A percentile compares a stretch with the other conserved stretches of the same genome.
Conservation (phyloP, 1,140 invertebrate species). For the Bilobella aurantiaca region DNA sequence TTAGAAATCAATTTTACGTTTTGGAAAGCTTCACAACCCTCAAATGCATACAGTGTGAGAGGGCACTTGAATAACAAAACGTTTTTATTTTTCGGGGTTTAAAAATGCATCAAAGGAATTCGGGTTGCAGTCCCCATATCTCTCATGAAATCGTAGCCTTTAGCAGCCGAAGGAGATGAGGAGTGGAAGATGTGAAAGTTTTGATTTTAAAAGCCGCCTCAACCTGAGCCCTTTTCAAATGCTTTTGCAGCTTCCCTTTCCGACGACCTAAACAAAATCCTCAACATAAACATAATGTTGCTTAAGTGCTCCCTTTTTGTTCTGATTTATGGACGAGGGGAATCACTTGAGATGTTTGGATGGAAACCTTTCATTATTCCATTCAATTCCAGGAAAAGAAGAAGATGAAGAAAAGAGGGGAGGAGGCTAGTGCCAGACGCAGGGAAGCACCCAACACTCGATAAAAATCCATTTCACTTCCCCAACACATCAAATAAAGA, state of each 20-base stretch:
- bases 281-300: slow-evolving; percentile 3
- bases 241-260: too few species aligned
- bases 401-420: not conserved
- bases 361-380: slow-evolving; percentile 9
- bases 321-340: slow-evolving; percentile 5
- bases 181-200: not conserved
- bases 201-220: not conserved
- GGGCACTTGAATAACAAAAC: too few species aligned
- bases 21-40: too few species aligned
- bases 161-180: too few species aligned
- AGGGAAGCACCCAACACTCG: not conserved
- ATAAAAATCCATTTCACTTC: not conserved
- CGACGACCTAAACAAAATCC: slow-evolving; percentile 1
- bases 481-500: not conserved
- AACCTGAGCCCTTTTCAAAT: not conserved
- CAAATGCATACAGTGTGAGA: too few species aligned
- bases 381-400: not conserved
- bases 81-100: not conserved
- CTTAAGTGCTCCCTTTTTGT: not conserved
- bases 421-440: not conserved
- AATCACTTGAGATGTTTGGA: not conserved
- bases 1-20: not conserved
- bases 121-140: not conserved
- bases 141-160: not conserved
- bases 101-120: not conserved